Percentiles rank a stretch among this genome's conserved stretches.
phyloP scores from a whole-genome alignment of 2,113 vertebrate species.

The Carassius gibelio region DNA sequence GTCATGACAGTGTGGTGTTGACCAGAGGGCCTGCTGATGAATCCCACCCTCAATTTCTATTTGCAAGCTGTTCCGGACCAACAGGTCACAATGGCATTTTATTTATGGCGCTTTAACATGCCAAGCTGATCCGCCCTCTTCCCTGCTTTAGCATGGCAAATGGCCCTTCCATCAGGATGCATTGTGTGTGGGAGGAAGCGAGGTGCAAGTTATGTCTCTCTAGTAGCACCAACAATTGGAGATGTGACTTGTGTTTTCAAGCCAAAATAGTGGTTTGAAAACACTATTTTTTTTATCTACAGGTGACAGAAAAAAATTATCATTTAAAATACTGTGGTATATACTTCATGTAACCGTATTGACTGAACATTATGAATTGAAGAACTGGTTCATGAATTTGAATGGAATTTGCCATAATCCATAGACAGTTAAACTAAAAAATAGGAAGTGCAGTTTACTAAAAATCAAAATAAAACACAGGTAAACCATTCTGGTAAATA shows the following conservation, averaged over 20 bases:
- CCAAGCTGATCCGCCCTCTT: constrained; percentile 37
- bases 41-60: constrained; percentile 55
- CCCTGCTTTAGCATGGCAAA: constrained; percentile 40
- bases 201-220: constrained; percentile 35
- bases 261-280: constrained; percentile 12
- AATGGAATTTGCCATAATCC: not conserved
- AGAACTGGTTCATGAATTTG: not conserved
- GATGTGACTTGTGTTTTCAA: constrained; percentile 16
- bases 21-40: constrained; percentile 54
- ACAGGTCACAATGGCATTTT: constrained; percentile 51
- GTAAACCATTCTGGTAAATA: not conserved
- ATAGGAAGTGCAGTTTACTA: not conserved
- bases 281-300: no score
- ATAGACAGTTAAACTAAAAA: not conserved
- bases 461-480: not conserved
- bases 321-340: not conserved
- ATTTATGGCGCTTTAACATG: constrained; percentile 58
- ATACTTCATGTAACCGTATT: not conserved
- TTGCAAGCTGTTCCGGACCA: constrained; percentile 47
- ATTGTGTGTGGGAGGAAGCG: constrained; percentile 47
- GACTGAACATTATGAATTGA: not conserved
- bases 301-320: not conserved
- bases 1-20: constrained; percentile 46
- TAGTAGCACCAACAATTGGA: constrained; percentile 19
- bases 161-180: constrained; percentile 40